These are phyloP conservation scores for Pinctada fucata DNA, from an alignment of 2,888 invertebrate genomes.

Conservation along the genomic window DNA sequence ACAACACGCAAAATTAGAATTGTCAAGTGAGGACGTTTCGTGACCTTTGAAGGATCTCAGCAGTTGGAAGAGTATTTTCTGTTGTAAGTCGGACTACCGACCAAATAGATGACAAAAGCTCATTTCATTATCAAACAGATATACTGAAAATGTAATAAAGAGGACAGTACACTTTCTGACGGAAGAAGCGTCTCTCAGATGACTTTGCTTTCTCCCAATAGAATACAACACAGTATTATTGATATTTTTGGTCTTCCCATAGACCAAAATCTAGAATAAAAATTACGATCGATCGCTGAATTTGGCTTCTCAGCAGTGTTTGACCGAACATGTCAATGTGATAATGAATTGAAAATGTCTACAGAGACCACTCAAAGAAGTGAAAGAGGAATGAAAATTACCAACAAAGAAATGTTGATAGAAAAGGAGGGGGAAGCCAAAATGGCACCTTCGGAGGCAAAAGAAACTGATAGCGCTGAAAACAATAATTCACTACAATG, in stretches of 20 bases:
- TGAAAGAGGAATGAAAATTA: background rate
- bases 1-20: too few relatives aligned
- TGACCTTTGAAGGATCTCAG: too few relatives aligned
- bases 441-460: background rate
- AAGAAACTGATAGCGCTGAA: slow-evolving; percentile 1
- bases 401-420: background rate
- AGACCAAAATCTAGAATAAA: background rate
- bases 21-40: too few relatives aligned
- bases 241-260: background rate
- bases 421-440: slow-evolving; percentile 1
- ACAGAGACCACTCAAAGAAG: background rate
- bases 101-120: too few relatives aligned
- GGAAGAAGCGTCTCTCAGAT: too few relatives aligned
- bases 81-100: too few relatives aligned
- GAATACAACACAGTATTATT: too few relatives aligned
- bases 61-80: too few relatives aligned
- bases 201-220: too few relatives aligned
- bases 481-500: slow-evolving; percentile 19
- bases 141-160: too few relatives aligned
- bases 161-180: too few relatives aligned
- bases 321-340: background rate
- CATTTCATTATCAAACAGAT: too few relatives aligned
- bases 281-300: background rate
- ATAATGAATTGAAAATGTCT: slow-evolving; percentile 4
- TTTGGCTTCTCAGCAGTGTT: background rate